phyloP scores from a whole-genome alignment of 2,888 invertebrate genomes.

The Amphimallon solstitiale region DNA sequence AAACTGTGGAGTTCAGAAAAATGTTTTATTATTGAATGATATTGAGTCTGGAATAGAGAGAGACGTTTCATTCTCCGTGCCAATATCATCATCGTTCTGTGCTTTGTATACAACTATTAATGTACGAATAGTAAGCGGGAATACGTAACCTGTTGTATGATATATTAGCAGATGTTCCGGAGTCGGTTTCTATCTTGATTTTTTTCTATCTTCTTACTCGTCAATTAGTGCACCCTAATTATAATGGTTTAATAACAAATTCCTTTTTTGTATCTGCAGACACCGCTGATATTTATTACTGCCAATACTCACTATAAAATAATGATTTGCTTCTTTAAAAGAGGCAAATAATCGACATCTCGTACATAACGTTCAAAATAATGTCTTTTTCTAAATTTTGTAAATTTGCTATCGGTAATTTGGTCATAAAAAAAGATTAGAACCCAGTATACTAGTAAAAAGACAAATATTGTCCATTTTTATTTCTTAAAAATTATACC shows the following conservation, averaged over 20 bases:
- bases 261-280: neutral
- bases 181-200: neutral
- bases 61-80: neutral
- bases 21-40: slow-evolving; percentile 4
- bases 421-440: too few species aligned
- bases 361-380: too few species aligned
- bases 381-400: too few species aligned
- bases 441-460: too few species aligned
- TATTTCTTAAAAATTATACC: too few species aligned
- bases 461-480: too few species aligned
- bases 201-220: neutral
- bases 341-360: too few species aligned
- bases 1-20: too few species aligned
- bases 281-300: too few species aligned
- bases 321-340: too few species aligned
- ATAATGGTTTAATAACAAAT: slow-evolving; percentile 7
- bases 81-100: neutral
- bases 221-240: neutral
- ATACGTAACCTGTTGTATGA: slow-evolving; percentile 16
- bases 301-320: too few species aligned
- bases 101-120: neutral
- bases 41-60: neutral
- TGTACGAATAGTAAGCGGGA: neutral
- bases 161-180: slow-evolving; percentile 8
- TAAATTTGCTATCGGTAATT: too few species aligned